Conservation (phyloP, 2,888 invertebrate genomes). For the Drosophila multiciliata region DNA sequence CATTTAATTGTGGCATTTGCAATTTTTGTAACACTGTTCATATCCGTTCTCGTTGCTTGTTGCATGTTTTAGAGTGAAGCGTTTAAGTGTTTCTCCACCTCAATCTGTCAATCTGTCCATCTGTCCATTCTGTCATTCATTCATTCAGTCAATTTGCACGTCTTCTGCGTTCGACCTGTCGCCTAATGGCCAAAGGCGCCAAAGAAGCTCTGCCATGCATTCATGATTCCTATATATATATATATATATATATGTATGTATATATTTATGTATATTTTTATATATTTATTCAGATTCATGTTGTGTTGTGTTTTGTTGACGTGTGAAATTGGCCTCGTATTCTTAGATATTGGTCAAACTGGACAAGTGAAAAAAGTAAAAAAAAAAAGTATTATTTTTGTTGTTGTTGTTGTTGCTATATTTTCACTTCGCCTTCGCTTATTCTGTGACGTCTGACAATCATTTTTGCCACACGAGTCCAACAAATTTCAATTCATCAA, state of each 20-base stretch:
- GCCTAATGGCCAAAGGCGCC: not conserved
- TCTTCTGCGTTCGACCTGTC: slow-evolving; percentile 38
- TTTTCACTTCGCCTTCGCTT: slow-evolving; percentile 32
- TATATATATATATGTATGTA: not conserved
- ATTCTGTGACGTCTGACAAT: slow-evolving; percentile 10
- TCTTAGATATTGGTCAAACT: slow-evolving; percentile 34
- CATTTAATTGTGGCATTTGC: not conserved
- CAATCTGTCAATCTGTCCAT: slow-evolving; percentile 69
- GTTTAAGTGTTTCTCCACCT: slow-evolving; percentile 56
- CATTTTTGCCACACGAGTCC: slow-evolving; percentile 31
- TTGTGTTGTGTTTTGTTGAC: slow-evolving; percentile 40
- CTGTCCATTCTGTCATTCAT: slow-evolving; percentile 64
- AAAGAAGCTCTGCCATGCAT: slow-evolving; percentile 8
- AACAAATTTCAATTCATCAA: slow-evolving; percentile 57
- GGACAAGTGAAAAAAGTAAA: slow-evolving; percentile 61
- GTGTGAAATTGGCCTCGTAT: slow-evolving; percentile 54
- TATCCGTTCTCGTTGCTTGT: slow-evolving; percentile 26
- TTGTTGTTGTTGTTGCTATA: slow-evolving; percentile 11
- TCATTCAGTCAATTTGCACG: slow-evolving; percentile 68
- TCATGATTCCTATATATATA: slow-evolving; percentile 9
- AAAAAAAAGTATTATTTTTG: slow-evolving; percentile 5
- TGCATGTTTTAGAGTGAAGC: slow-evolving; percentile 9
- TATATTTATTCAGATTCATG: slow-evolving; percentile 62
- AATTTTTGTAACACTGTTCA: slow-evolving; percentile 24
- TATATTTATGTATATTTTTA: not conserved